Percentiles rank a stretch among this genome's conserved stretches.
These are phyloP conservation scores for Leptocoma aspasia DNA, from an alignment of 2,113 vertebrate species.

Conservation along the genomic window DNA sequence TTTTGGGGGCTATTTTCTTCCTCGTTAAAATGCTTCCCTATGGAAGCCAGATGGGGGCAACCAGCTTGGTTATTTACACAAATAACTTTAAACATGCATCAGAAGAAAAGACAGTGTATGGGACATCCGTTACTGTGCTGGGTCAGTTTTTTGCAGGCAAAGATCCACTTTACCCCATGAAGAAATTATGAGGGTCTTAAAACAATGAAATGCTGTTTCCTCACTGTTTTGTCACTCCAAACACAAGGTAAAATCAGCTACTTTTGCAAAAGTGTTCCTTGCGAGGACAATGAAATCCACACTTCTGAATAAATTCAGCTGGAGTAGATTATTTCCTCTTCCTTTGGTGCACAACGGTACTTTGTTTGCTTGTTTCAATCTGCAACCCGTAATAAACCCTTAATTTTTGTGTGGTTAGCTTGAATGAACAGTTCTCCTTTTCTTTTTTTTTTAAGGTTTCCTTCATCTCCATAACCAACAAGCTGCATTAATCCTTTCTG, in stretches of 20 bases:
- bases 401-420: conserved; percentile 10
- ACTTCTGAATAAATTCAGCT: background rate
- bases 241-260: background rate
- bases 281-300: background rate
- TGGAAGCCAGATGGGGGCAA: background rate
- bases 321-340: background rate
- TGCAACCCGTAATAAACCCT: background rate
- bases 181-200: background rate
- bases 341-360: background rate
- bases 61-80: background rate
- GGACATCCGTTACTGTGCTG: background rate
- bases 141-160: background rate
- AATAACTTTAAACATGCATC: background rate
- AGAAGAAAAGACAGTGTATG: background rate
- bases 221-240: background rate
- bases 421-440: background rate
- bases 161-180: background rate
- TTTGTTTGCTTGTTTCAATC: background rate
- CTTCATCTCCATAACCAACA: background rate
- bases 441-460: background rate
- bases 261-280: background rate
- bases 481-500: background rate
- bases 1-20: background rate
- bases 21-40: background rate
- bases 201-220: background rate